Evolutionary conservation across 2,797 vertebrate genomes (phyloP).

Genomic region (Aphelocoma californica): DNA sequence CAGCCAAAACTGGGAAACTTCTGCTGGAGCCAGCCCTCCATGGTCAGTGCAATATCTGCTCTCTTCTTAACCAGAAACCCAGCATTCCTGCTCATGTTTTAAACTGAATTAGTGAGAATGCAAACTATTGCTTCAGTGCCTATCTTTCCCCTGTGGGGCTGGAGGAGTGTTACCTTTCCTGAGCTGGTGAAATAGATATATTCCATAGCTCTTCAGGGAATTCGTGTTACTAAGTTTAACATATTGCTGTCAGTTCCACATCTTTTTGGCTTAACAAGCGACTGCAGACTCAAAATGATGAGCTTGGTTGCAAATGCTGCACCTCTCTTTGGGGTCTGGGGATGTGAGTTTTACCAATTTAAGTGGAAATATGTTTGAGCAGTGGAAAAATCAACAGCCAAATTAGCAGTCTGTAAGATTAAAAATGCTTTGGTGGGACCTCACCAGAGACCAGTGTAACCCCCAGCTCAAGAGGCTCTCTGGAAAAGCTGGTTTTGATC

Average conservation of each 20-base stretch:
- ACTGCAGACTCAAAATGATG: conserved; percentile 19
- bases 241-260: not conserved
- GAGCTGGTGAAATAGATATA: not conserved
- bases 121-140: not conserved
- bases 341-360: conserved; percentile 48
- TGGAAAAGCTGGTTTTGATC: not conserved
- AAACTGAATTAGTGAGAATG: not conserved
- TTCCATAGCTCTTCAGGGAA: conserved; percentile 33
- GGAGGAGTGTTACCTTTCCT: conserved; percentile 12
- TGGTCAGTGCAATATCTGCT: not conserved
- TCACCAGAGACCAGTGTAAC: not conserved
- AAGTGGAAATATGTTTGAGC: conserved; percentile 15
- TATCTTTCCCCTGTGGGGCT: not conserved
- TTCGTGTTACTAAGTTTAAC: conserved; percentile 52
- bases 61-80: not conserved
- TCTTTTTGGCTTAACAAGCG: conserved; percentile 60
- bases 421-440: not conserved
- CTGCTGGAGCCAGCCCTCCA: not conserved
- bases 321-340: conserved; percentile 40
- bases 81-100: not conserved
- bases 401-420: not conserved
- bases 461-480: not conserved
- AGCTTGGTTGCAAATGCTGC: conserved; percentile 43
- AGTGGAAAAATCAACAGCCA: conserved; percentile 37
- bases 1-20: not conserved